Base-by-base conservation (phyloP, 2,888 invertebrate genomes). In the Apodemia hepburni region DNA sequence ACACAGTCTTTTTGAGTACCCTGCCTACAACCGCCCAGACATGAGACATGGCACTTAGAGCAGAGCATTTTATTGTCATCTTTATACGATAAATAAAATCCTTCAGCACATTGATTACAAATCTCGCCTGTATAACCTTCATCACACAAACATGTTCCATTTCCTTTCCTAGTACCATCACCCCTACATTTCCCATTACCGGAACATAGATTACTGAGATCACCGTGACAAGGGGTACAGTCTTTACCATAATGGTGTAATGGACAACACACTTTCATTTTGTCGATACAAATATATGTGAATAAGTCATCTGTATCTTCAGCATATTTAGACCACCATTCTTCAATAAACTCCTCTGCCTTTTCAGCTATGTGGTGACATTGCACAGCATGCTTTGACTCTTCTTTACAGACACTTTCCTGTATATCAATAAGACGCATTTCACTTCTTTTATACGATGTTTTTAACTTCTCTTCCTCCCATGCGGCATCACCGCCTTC, bases 401-500 rank as follows among this genome's bases (percentile, higher is more conserved):
- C 92, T 66, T 97, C 97, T 17, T 93, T 93, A 80, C 99, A 99
- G 8, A 98, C 85, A 27, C 94, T 92, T 75, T 98, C 98, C 84
- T 98, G 96, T 62, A 98, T 97, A 82, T 99, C 99, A 15, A 97
- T 94, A 51, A 98, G 89, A 60, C 99, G 93, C 64, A 98, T 95
- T 92, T 98, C 98, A 81, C 98, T 97, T 11, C 93, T 95, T 68
- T 95, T 94, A 80, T 98, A 98, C 1, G 95, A 94, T 61, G 95
- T 94, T 69, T 96, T 95, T 61, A 97, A 84, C 72, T 97, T 97
- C 76, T 97, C 95, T 80, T 97, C 97, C 79, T 98, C 98, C 97
- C 98, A 98, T 6, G 97, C 97, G 0, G 97, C 94, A 80, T 98
- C 98, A 0, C 98, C 98, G 4, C 98, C 98, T 73, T 97, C 98